Conservation (phyloP, 2,113 vertebrate species). For the Monarcha castaneiventris region DNA sequence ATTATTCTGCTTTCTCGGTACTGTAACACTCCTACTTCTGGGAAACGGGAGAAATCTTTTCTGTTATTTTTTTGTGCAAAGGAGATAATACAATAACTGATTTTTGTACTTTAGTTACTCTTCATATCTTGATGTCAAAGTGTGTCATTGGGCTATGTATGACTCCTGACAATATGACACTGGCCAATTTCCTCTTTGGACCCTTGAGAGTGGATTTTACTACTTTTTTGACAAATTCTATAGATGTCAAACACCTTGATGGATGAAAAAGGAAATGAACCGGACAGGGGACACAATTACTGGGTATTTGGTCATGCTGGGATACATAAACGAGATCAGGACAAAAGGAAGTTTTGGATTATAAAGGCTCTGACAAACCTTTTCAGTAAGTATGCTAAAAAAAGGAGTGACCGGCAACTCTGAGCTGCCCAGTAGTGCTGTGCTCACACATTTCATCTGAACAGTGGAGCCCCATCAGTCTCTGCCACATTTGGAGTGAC, state of each 20-base stretch:
- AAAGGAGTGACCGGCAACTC: neutral
- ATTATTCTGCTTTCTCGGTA: neutral
- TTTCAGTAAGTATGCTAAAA: conserved; percentile 7
- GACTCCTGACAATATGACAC: conserved; percentile 26
- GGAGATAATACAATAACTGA: neutral
- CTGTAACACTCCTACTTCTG: neutral
- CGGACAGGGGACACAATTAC: neutral
- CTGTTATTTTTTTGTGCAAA: neutral
- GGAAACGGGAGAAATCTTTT: neutral
- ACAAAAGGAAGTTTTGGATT: conserved; percentile 11
- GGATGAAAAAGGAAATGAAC: conserved; percentile 33
- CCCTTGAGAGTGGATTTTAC: neutral
- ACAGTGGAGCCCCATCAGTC: neutral
- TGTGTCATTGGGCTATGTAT: neutral
- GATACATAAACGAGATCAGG: neutral
- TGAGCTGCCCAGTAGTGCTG: neutral
- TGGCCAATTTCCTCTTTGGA: conserved; percentile 34
- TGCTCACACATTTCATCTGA: neutral
- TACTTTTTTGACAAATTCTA: neutral
- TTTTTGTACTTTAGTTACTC: neutral
- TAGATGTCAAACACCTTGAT: neutral
- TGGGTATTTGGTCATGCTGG: conserved; percentile 41
- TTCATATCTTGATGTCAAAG: neutral
- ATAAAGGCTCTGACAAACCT: conserved; percentile 32
- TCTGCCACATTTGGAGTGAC: conserved; percentile 2